Evolutionary conservation across 2,113 vertebrate species (phyloP).

Genomic region (Zosterops pallidus): DNA sequence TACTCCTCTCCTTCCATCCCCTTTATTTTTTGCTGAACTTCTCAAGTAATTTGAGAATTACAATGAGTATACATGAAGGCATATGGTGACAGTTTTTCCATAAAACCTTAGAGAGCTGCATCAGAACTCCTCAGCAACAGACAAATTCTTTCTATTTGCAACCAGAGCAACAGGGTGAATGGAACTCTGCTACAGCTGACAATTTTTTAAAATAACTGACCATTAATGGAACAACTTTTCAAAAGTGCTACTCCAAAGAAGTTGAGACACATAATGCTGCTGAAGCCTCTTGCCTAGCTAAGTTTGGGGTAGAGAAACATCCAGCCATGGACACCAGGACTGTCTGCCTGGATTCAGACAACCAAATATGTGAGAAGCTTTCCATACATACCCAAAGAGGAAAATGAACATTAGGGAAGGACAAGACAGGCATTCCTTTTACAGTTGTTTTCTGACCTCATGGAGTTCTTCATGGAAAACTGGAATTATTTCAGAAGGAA

Average conservation of each 20-base stretch:
- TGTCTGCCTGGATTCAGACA: background rate
- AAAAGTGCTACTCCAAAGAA: background rate
- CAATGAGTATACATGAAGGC: background rate
- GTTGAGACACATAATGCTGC: accelerated
- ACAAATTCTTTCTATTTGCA: background rate
- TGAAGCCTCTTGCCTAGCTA: background rate
- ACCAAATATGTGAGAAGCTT: background rate
- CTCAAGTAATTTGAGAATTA: background rate
- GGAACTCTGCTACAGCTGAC: background rate
- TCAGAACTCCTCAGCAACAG: background rate
- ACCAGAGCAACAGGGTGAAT: background rate
- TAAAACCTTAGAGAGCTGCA: background rate
- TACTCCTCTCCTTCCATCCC: background rate
- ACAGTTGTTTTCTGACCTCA: background rate
- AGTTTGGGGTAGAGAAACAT: background rate
- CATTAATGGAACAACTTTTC: background rate
- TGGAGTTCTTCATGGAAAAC: background rate
- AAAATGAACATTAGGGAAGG: background rate
- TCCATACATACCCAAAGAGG: background rate
- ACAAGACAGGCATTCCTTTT: background rate
- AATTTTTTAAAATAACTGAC: background rate
- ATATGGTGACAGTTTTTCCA: background rate
- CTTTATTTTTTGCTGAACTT: background rate
- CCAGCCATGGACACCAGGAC: accelerated
- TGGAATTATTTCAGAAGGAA: background rate